phyloP scores from a whole-genome alignment of 2,888 invertebrate genomes.

The Heterodera filipjevi region DNA sequence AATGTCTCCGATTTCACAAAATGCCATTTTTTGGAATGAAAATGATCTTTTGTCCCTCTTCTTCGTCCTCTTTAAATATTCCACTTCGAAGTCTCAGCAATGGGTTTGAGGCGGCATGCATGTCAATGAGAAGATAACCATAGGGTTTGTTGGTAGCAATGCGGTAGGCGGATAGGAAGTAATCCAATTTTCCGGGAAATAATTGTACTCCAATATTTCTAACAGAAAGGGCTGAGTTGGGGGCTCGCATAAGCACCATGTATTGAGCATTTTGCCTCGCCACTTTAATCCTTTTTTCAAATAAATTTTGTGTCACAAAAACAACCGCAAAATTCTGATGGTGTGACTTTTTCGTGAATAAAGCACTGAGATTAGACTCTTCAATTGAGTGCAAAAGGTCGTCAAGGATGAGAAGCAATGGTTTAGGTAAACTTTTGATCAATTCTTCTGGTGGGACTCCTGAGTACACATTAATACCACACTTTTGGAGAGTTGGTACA shows the following conservation, averaged over 20 bases:
- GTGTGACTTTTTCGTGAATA: constrained; percentile 40
- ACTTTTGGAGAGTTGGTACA: constrained; percentile 33
- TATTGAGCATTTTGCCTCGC: constrained; percentile 37
- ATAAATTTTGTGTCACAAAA: constrained; percentile 38
- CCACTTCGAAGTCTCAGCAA: constrained; percentile 32
- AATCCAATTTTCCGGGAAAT: constrained; percentile 28
- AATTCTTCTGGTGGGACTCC: constrained; percentile 33
- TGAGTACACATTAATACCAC: constrained; percentile 11
- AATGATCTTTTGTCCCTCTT: constrained; percentile 10
- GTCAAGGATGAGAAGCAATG: constrained; percentile 30
- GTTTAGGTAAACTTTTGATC: constrained; percentile 12
- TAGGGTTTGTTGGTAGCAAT: constrained; percentile 16
- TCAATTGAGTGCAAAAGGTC: constrained; percentile 32
- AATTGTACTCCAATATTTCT: constrained; percentile 32
- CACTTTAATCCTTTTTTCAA: constrained; percentile 33
- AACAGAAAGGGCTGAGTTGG: constrained; percentile 24
- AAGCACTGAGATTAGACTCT: constrained; percentile 19
- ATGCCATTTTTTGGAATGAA: constrained; percentile 20
- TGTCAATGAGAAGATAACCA: constrained; percentile 34
- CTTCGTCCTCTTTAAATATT: constrained; percentile 35
- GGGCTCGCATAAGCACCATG: constrained; percentile 34
- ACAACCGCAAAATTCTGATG: constrained; percentile 33
- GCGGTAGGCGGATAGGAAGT: constrained; percentile 28
- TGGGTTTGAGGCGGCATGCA: constrained; percentile 31
- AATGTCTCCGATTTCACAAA: neutral